Conservation (phyloP, 2,888 invertebrate species). For the Drepana falcataria region DNA sequence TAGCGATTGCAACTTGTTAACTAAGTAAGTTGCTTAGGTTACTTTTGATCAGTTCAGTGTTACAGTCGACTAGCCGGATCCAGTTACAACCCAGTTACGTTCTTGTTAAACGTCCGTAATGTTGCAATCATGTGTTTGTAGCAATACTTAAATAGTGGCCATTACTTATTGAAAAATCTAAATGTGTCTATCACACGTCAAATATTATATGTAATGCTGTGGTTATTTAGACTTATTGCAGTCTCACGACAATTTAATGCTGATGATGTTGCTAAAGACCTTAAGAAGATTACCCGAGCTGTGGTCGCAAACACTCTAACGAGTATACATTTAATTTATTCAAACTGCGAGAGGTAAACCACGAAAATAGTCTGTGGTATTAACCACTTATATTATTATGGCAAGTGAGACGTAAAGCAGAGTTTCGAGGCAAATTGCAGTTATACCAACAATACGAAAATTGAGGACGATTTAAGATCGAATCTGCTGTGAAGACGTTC, state of each 20-base stretch:
- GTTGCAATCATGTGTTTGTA: too few relatives aligned
- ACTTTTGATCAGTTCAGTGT: conserved; percentile 25
- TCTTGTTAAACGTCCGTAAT: not conserved
- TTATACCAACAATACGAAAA: not conserved
- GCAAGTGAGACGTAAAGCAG: not conserved
- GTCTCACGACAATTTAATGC: not conserved
- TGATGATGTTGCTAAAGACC: not conserved
- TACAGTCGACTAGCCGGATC: conserved; percentile 18
- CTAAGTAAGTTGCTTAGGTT: conserved; percentile 28
- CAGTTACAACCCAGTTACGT: conserved; percentile 1
- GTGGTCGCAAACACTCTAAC: not conserved
- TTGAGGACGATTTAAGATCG: too few relatives aligned
- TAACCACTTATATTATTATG: not conserved
- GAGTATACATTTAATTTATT: not conserved
- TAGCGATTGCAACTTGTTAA: conserved; percentile 32
- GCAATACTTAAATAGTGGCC: too few relatives aligned
- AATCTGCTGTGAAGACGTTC: too few relatives aligned
- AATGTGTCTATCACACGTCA: too few relatives aligned
- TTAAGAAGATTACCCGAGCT: not conserved
- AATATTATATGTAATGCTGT: too few relatives aligned
- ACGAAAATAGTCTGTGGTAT: not conserved
- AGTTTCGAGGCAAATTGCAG: too few relatives aligned
- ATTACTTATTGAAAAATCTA: too few relatives aligned
- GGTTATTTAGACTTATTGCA: too few relatives aligned
- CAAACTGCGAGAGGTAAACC: not conserved